A percentile compares a stretch with the other conserved stretches of the same genome.
Conservation (phyloP, 2,113 vertebrate species). For the Conger conger region DNA sequence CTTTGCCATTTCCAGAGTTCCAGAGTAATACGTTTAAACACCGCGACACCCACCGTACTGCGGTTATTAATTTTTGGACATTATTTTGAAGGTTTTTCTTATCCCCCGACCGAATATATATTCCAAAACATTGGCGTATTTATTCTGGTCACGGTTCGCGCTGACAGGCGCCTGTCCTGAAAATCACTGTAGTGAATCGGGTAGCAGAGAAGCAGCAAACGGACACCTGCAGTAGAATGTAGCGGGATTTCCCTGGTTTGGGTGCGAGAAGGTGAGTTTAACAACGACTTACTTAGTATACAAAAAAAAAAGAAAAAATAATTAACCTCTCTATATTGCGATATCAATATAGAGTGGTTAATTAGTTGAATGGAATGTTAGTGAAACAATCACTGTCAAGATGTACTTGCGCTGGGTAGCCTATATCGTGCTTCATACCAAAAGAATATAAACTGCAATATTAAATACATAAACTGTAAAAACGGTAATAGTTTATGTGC, state of each 20-base stretch:
- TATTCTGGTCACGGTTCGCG: conserved; percentile 64
- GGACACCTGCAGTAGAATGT: conserved; percentile 64
- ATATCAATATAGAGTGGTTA: not conserved
- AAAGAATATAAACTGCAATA: not conserved
- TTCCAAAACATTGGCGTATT: conserved; percentile 55
- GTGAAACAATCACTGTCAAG: not conserved
- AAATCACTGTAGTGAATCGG: conserved; percentile 53
- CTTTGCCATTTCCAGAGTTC: conserved; percentile 16
- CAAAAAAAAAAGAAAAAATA: too few species aligned
- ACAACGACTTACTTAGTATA: not conserved
- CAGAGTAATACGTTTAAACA: conserved; percentile 34
- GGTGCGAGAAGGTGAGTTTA: conserved; percentile 56
- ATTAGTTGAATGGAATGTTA: not conserved
- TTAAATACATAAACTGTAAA: too few species aligned
- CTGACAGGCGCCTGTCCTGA: conserved; percentile 68
- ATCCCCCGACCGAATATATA: conserved; percentile 55
- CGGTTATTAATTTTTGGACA: not conserved
- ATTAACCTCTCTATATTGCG: too few species aligned
- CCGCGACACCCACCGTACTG: not conserved
- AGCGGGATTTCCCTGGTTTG: conserved; percentile 56
- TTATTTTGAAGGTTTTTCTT: conserved; percentile 38
- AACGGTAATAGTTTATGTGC: not conserved
- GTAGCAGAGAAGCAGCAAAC: conserved; percentile 50
- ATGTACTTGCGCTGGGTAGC: not conserved
- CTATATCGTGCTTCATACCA: not conserved